Evolutionary conservation across 2,797 vertebrate species (phyloP).

Genomic region (Ctenopoma kingsleyae): DNA sequence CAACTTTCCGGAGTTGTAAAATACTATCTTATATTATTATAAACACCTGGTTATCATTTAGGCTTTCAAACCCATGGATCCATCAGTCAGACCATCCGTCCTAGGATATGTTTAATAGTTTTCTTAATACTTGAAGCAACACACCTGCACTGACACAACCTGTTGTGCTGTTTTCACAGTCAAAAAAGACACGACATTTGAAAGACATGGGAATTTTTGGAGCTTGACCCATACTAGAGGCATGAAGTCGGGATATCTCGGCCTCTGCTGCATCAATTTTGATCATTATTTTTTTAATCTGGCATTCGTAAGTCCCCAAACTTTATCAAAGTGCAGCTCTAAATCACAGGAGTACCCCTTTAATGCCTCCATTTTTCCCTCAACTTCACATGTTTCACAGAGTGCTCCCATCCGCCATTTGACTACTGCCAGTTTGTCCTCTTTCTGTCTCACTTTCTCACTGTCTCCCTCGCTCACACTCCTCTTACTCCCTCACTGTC

Average conservation of each 20-base stretch:
- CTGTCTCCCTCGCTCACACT: constrained; percentile 47
- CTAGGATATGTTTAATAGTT: neutral
- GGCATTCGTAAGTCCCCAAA: constrained; percentile 16
- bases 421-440: constrained; percentile 71
- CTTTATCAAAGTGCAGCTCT: constrained; percentile 1
- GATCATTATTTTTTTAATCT: constrained; percentile 17
- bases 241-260: constrained; percentile 11
- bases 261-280: constrained; percentile 33
- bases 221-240: neutral
- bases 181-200: neutral
- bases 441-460: constrained; percentile 54
- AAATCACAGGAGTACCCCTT: constrained; percentile 46
- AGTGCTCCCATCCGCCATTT: constrained; percentile 70
- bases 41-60: neutral
- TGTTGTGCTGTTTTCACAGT: neutral
- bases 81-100: neutral
- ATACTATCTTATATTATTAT: neutral
- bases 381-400: constrained; percentile 76
- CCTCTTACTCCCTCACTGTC: constrained; percentile 43
- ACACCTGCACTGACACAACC: neutral
- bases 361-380: constrained; percentile 67
- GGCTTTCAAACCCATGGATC: neutral
- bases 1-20: constrained; percentile 11
- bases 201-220: constrained; percentile 23
- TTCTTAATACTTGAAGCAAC: neutral